These are phyloP conservation scores for Melolontha melolontha DNA, from an alignment of 2,888 invertebrate genomes.

Conservation along the genomic window DNA sequence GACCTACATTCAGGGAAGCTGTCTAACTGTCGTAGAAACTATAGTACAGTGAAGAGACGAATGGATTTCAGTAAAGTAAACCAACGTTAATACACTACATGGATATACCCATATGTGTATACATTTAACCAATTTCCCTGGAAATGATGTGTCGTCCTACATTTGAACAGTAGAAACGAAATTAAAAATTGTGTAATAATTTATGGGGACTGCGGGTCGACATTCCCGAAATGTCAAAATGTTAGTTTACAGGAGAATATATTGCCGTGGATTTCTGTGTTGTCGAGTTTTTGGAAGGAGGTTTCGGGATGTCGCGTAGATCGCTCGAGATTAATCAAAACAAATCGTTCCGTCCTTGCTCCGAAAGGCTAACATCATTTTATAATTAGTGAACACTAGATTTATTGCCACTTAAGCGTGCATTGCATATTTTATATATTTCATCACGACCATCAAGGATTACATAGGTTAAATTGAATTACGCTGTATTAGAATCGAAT, in stretches of 20 bases:
- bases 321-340: conserved; percentile 17
- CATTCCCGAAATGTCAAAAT: conserved; percentile 16
- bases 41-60: conserved; percentile 25
- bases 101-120: conserved; percentile 2
- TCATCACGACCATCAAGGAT: no score
- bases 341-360: neutral
- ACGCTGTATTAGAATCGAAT: no score
- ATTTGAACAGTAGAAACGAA: conserved; percentile 18
- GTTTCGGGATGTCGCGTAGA: conserved; percentile 19
- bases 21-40: conserved; percentile 29
- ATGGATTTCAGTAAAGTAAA: neutral
- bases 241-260: conserved; percentile 24
- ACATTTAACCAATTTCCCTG: conserved; percentile 4
- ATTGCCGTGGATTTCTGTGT: conserved; percentile 23
- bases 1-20: conserved; percentile 21
- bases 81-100: no score
- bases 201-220: conserved; percentile 13
- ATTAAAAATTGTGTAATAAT: conserved; percentile 34
- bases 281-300: conserved; percentile 18
- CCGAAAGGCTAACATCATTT: conserved; percentile 15
- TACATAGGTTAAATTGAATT: no score
- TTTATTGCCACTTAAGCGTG: conserved; percentile 16
- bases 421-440: no score
- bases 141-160: conserved; percentile 27
- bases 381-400: conserved; percentile 23